Evolutionary conservation across 2,113 vertebrate species (phyloP).

Genomic region (Rafetus swinhoei): DNA sequence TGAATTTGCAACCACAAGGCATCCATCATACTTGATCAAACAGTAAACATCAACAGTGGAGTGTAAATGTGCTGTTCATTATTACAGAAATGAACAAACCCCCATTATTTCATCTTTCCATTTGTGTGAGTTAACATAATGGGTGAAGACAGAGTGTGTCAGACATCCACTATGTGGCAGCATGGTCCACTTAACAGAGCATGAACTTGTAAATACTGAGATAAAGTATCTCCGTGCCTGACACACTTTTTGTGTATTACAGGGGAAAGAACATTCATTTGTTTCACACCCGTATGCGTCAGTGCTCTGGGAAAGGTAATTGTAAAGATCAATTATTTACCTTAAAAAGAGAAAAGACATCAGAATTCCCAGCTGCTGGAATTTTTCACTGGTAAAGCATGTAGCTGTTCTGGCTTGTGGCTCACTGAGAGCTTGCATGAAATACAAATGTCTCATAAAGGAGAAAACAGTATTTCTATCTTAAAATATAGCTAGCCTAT

Average conservation of each 20-base stretch:
- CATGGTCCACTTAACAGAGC: constrained; percentile 84
- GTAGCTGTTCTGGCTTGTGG: not conserved
- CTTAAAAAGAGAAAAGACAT: constrained; percentile 18
- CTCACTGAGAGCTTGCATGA: not conserved
- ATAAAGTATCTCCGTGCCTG: not conserved
- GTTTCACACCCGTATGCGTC: constrained; percentile 32
- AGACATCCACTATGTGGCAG: constrained; percentile 89
- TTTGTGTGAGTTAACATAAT: constrained; percentile 21
- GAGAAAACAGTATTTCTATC: not conserved
- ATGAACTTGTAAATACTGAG: not conserved
- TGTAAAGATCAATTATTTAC: constrained; percentile 17
- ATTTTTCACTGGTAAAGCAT: not conserved
- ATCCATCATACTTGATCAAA: constrained; percentile 96
- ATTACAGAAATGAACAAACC: constrained; percentile 80
- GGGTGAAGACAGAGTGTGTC: not conserved
- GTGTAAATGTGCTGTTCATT: constrained; percentile 86
- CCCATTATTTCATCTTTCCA: constrained; percentile 74
- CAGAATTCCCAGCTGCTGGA: not conserved
- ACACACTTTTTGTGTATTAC: not conserved
- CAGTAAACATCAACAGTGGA: constrained; percentile 87
- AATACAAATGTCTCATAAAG: not conserved
- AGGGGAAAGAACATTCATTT: constrained; percentile 13
- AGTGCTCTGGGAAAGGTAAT: constrained; percentile 19
- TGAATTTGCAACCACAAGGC: constrained; percentile 92
- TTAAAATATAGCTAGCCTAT: not conserved